These are phyloP conservation scores for Pica pica DNA, from an alignment of 2,113 vertebrate species.

Conservation along the genomic window DNA sequence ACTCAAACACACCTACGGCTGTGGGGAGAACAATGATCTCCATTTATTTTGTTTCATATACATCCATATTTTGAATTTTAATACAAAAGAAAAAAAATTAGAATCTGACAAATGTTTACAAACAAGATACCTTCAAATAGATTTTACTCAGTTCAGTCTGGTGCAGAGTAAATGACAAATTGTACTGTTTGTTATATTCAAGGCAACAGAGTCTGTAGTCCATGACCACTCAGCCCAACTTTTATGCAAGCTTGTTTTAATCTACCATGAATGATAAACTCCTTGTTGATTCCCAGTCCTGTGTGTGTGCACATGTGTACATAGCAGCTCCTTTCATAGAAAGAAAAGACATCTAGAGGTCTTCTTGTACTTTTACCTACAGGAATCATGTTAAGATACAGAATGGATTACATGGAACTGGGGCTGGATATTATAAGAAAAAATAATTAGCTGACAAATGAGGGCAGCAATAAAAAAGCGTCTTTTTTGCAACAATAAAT, in stretches of 20 bases:
- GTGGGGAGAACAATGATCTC: slow-evolving; percentile 79
- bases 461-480: slow-evolving; percentile 86
- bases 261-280: slow-evolving; percentile 77
- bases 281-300: slow-evolving; percentile 78
- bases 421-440: slow-evolving; percentile 79
- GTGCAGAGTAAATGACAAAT: slow-evolving; percentile 78
- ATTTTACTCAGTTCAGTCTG: slow-evolving; percentile 82
- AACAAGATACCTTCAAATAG: slow-evolving; percentile 94
- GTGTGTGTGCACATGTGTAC: slow-evolving; percentile 79
- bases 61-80: slow-evolving; percentile 87
- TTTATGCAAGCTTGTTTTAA: slow-evolving; percentile 71
- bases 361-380: slow-evolving; percentile 80
- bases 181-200: slow-evolving; percentile 74
- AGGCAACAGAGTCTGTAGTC: slow-evolving; percentile 78
- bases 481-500: slow-evolving; percentile 89
- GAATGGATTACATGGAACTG: slow-evolving; percentile 78
- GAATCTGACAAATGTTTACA: slow-evolving; percentile 93
- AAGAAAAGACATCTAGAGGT: slow-evolving; percentile 85
- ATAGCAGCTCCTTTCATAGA: slow-evolving; percentile 87
- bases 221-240: slow-evolving; percentile 69
- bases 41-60: slow-evolving; percentile 87
- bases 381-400: slow-evolving; percentile 84
- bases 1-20: slow-evolving; percentile 74
- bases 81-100: slow-evolving; percentile 87
- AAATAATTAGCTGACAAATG: slow-evolving; percentile 87